Percentiles rank a stretch among this genome's conserved stretches.
Conservation (phyloP, 1,140 invertebrate species). For the Macrotrachela quadricornifera region DNA sequence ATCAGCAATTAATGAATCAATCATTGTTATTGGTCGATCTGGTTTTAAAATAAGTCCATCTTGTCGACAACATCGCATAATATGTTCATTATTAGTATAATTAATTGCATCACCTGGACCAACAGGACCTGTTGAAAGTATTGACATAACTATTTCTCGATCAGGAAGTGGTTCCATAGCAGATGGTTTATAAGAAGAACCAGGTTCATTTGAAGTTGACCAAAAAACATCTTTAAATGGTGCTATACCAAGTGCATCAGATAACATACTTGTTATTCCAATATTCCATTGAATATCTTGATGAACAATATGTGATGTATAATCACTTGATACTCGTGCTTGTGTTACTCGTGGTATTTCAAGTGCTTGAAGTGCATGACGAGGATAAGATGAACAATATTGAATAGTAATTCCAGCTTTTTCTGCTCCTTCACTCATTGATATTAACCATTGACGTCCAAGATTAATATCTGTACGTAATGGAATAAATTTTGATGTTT, state of each 20-base stretch:
- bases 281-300: not conserved
- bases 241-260: too few relatives aligned
- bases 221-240: too few relatives aligned
- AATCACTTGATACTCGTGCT: constrained; percentile 3
- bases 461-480: constrained; percentile 10
- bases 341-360: constrained; percentile 14
- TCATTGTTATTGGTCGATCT: too few relatives aligned
- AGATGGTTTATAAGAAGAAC: too few relatives aligned
- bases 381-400: constrained; percentile 15
- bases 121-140: constrained; percentile 16
- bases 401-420: constrained; percentile 12
- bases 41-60: too few relatives aligned
- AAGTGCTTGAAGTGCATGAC: constrained; percentile 13
- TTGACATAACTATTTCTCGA: too few relatives aligned
- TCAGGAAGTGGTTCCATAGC: too few relatives aligned
- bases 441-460: constrained; percentile 13
- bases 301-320: too few relatives aligned
- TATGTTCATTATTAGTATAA: constrained; percentile 11
- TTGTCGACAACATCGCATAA: constrained; percentile 10
- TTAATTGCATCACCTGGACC: constrained; percentile 17
- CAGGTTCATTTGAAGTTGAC: too few relatives aligned
- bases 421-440: constrained; percentile 14
- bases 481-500: constrained; percentile 11
- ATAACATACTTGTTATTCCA: too few relatives aligned
- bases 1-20: too few relatives aligned